Evolutionary conservation across 2,888 invertebrate species (phyloP).

Genomic region (Vanessa cardui): DNA sequence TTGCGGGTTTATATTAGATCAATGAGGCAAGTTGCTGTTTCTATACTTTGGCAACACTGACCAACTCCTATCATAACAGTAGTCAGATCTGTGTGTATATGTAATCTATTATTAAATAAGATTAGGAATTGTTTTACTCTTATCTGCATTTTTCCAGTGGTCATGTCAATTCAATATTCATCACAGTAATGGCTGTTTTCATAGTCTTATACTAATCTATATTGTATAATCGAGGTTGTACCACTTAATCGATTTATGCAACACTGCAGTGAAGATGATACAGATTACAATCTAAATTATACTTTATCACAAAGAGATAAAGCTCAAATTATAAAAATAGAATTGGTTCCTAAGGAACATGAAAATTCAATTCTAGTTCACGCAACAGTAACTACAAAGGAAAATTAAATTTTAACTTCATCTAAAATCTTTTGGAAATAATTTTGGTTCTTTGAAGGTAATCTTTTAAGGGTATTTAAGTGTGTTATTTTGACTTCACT

Average conservation of each 20-base stretch:
- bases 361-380: slow-evolving; percentile 34
- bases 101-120: not conserved
- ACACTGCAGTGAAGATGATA: slow-evolving; percentile 24
- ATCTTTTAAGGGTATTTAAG: slow-evolving; percentile 5
- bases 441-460: slow-evolving; percentile 17
- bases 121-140: too few relatives aligned
- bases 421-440: slow-evolving; percentile 31
- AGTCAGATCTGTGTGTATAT: not conserved
- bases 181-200: slow-evolving; percentile 28
- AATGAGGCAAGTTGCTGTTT: too few relatives aligned
- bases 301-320: slow-evolving; percentile 7
- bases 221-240: slow-evolving; percentile 37
- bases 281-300: slow-evolving; percentile 1
- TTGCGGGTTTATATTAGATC: too few relatives aligned
- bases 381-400: slow-evolving; percentile 31
- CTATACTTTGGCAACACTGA: too few relatives aligned
- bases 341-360: slow-evolving; percentile 15
- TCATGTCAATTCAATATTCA: slow-evolving; percentile 27
- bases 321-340: slow-evolving; percentile 8
- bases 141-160: not conserved
- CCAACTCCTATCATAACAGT: not conserved
- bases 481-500: slow-evolving; percentile 6
- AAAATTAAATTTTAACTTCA: slow-evolving; percentile 34
- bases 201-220: slow-evolving; percentile 37
- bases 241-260: slow-evolving; percentile 38